phyloP scores from a whole-genome alignment of 2,888 invertebrate genomes.

The Phrixothrix hirtus region DNA sequence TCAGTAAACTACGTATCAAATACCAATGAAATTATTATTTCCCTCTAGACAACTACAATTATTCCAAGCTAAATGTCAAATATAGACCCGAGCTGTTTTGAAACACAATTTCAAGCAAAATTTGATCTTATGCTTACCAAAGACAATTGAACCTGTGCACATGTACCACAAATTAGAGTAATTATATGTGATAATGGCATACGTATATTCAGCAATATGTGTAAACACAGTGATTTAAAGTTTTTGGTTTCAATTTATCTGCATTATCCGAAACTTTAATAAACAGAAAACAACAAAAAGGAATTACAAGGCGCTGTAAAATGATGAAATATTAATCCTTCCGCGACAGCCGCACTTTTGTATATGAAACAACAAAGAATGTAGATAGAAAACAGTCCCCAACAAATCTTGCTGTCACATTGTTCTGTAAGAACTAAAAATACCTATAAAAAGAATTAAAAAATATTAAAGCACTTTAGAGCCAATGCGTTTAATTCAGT shows the following conservation, averaged over 20 bases:
- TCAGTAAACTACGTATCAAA: no score
- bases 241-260: conserved; percentile 21
- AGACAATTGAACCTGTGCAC: conserved; percentile 48
- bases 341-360: conserved; percentile 20
- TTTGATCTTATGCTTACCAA: conserved; percentile 40
- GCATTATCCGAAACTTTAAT: conserved; percentile 8
- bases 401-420: conserved; percentile 15
- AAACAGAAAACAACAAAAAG: conserved; percentile 14
- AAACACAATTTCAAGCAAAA: conserved; percentile 30
- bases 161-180: conserved; percentile 49
- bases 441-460: not conserved
- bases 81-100: not conserved
- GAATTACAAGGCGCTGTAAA: conserved; percentile 17
- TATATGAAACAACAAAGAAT: conserved; percentile 25
- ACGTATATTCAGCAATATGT: conserved; percentile 30
- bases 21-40: not conserved
- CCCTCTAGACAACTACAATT: not conserved
- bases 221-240: conserved; percentile 9
- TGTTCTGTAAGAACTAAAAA: conserved; percentile 5
- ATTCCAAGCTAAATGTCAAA: not conserved
- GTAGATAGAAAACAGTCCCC: conserved; percentile 21
- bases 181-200: conserved; percentile 46
- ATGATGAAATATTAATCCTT: conserved; percentile 25
- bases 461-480: conserved; percentile 16
- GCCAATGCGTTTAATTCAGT: no score